phyloP scores from a whole-genome alignment of 64 coral and sea anemone species.

The Porites lutea region DNA sequence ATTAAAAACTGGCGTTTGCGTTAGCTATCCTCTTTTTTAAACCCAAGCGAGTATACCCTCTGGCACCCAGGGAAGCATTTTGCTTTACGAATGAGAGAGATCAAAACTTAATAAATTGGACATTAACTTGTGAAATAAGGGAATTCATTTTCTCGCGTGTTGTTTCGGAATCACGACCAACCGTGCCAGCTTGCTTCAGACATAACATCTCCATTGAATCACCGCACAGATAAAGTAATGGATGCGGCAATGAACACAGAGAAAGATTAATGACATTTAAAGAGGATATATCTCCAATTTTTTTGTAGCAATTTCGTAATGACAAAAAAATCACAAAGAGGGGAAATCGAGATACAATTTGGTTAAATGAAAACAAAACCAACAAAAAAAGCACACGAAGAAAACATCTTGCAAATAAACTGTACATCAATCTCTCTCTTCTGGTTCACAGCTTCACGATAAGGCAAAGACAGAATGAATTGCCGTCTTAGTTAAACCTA shows the following conservation, averaged over 20 bases:
- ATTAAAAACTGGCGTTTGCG: too few relatives aligned
- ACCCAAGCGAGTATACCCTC: too few relatives aligned
- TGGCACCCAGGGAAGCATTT: too few relatives aligned
- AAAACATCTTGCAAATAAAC: neutral
- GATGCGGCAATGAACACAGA: constrained; percentile 47
- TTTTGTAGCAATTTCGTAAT: constrained; percentile 29
- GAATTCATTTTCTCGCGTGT: constrained; percentile 12
- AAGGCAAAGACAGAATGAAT: too few relatives aligned
- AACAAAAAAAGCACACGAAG: neutral
- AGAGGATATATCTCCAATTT: constrained; percentile 10
- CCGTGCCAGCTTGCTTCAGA: neutral
- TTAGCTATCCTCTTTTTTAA: too few relatives aligned
- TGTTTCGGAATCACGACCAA: neutral
- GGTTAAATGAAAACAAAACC: neutral
- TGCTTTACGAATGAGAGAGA: neutral
- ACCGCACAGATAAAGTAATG: constrained; percentile 47
- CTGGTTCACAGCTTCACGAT: neutral
- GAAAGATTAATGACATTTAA: constrained; percentile 40
- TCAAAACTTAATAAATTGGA: neutral
- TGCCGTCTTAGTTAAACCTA: too few relatives aligned
- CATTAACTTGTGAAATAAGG: neutral
- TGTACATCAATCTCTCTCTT: neutral
- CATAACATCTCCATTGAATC: constrained; percentile 37
- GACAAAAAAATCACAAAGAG: neutral
- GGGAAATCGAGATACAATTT: neutral